A percentile compares a stretch with the other conserved stretches of the same genome.
Evolutionary conservation across 2,113 vertebrate genomes (phyloP).

Genomic region (Smithornis capensis): DNA sequence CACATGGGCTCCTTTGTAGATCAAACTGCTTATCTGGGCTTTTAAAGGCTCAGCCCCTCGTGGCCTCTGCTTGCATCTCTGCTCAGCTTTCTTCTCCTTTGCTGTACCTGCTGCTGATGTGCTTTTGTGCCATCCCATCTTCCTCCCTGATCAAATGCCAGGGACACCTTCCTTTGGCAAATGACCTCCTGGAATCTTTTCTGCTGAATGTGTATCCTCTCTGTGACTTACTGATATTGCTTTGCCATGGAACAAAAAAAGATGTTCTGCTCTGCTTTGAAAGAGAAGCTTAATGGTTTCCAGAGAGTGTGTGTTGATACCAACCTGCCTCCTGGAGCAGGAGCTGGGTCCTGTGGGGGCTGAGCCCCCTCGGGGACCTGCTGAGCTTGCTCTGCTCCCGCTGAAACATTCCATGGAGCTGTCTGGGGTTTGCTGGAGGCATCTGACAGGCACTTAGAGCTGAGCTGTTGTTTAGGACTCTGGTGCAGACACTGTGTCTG

Average conservation of each 20-base stretch:
- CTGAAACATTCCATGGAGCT: not conserved
- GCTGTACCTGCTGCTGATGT: not conserved
- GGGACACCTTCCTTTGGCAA: conserved; percentile 22
- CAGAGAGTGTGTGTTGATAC: not conserved
- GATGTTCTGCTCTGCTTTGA: not conserved
- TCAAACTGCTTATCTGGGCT: conserved; percentile 57
- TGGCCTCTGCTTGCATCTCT: conserved; percentile 62
- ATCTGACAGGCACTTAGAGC: conserved; percentile 12
- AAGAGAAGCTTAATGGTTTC: not conserved
- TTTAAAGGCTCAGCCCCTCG: conserved; percentile 55
- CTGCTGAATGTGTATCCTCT: not conserved
- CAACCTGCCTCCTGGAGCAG: not conserved
- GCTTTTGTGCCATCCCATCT: conserved; percentile 37
- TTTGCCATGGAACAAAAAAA: not conserved
- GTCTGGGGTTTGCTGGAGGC: conserved; percentile 34
- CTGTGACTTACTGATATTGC: not conserved
- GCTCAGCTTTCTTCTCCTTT: conserved; percentile 39
- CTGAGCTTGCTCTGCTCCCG: conserved; percentile 15
- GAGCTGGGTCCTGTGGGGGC: not conserved
- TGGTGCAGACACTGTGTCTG: not conserved
- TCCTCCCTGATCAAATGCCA: conserved; percentile 29
- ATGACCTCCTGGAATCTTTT: conserved; percentile 49
- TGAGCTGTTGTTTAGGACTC: not conserved
- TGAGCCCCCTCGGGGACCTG: not conserved
- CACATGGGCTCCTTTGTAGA: conserved; percentile 38